phyloP scores from a whole-genome alignment of 2,888 invertebrate genomes.

The Drosophila borealis region DNA sequence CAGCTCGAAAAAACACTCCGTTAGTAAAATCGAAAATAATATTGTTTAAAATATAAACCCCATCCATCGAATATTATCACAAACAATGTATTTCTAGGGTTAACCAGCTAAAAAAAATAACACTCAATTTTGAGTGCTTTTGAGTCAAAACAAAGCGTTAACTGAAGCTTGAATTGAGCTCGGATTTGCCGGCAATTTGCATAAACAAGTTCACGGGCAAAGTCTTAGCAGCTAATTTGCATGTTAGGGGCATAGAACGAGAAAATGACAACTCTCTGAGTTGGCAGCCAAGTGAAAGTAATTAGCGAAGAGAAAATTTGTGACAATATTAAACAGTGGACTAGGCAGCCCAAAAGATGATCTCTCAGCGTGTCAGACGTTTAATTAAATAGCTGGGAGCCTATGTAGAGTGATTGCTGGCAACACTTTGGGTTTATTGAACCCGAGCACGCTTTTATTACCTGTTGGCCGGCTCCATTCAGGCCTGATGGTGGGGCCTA shows the following conservation, averaged over 20 bases:
- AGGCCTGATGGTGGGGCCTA: constrained; percentile 30
- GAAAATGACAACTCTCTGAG: constrained; percentile 27
- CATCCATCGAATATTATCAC: too few relatives aligned
- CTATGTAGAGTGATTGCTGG: constrained; percentile 14
- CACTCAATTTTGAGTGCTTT: constrained; percentile 39
- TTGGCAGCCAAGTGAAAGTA: constrained; percentile 62
- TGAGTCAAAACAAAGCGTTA: constrained; percentile 45
- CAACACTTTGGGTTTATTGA: constrained; percentile 49
- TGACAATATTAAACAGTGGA: background rate
- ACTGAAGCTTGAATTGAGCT: constrained; percentile 16
- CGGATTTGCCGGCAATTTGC: constrained; percentile 64
- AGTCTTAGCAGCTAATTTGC: constrained; percentile 64
- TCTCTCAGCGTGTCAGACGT: background rate
- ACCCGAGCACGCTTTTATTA: constrained; percentile 7
- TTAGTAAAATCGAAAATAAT: too few relatives aligned
- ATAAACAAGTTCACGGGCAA: constrained; percentile 75
- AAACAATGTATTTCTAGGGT: constrained; percentile 44
- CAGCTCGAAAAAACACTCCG: too few relatives aligned
- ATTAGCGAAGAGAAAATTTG: constrained; percentile 41
- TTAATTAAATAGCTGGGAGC: constrained; percentile 6
- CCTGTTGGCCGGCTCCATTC: constrained; percentile 21
- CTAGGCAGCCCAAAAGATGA: background rate
- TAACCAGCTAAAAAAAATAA: constrained; percentile 39
- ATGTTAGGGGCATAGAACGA: constrained; percentile 44
- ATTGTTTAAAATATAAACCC: too few relatives aligned